Base-by-base conservation (phyloP, 2,113 vertebrate species). In the Rhinolophus ferrumequinum region DNA sequence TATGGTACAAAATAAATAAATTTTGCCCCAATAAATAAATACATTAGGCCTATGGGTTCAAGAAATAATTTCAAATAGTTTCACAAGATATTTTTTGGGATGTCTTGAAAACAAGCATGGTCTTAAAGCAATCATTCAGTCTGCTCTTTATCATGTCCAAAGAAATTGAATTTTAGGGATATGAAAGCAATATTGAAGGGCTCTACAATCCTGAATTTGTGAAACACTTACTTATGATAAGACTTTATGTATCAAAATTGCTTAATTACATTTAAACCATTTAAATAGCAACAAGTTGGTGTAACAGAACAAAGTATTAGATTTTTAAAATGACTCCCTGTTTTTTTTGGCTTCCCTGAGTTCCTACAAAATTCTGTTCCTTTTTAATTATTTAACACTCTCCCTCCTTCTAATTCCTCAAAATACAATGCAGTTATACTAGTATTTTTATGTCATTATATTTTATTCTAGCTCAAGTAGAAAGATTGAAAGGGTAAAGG, bases 61-160 rank as follows among this genome's bases (percentile, higher is more conserved):
- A 88, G 54, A 93, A 85, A 84, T 44, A 82, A 95, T 91, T 96
- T 82, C 52, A 92, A 84, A 50, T 28, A 88, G n/a, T 77, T 93
- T 97, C 41, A 73, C 30, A 58, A 86, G 9, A 12, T 58, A 70
- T 81, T 28, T 69, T 79, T 70, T 70, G 28, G 28, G 56, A 92
- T 70, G 75, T 28, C 66, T 52, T 79, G 58, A 80, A 93, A 50
- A 66, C 0, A 84, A 83, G 33, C 30, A 93, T n/a, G 26, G 66
- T 60, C 35, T 70, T 70, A 26, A 85, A 12, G 66, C 81, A 96
- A 24, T 33, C 50, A 69, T 62, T 93, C 26, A 41, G 15, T 67
- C n/a, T 90, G 22, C 30, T 56, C 62, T 93, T 72, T 52, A 77
- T 56, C 38, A 56, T 28, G 6, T 80, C 26, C 56, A 93, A 88